Evolutionary conservation across 1,140 invertebrate genomes (phyloP), one percentile per base, ranked within the genome.

Genomic region (Cotesia typhae): DNA sequence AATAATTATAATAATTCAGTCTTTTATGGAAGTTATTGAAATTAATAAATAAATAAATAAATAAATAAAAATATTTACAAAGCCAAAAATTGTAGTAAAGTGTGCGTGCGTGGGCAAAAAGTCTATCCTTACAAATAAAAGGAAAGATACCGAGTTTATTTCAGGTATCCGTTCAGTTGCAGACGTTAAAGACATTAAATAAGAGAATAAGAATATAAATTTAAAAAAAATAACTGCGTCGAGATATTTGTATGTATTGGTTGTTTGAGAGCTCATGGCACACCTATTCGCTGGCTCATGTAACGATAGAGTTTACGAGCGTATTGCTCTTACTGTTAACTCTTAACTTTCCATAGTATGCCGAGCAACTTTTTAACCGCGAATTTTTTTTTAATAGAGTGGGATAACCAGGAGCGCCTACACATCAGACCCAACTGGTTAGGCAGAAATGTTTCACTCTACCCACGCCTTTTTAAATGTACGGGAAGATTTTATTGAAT

Each of bases 361-460:
- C 41, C 55, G 79, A 80, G 77, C 71, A 78, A 77, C 72, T 53
- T 81, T 79, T 82, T 74, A 79, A 78, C 79, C 79, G 71, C 75
- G 71, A 73, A 75, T 79, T 75, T 14, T 75, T 14, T 28, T 28
- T 61, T 61, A 38, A 37, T 17, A 61, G 59, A 66, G 80, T 80
- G 74, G 79, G 77, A 81, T 81, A 82, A 80, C 76, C 77, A 80
- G 81, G 72, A 74, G 79, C 81, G 80, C 81, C 81, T 82, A 83
- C 80, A 81, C 80, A 47, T 9, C 41, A 47, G 10, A 47, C 41
- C 41, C 74, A 71, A 76, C 75, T 71, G 75, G 76, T 75, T 74
- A 70, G 74, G 74, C 75, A 76, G 72, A 77, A 80, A 75, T 79
- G 71, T 67, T 72, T 72, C 71, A 72, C 65, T 36, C 71, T 72